Conservation (phyloP, 2,797 vertebrate genomes). For the Sebastes variabilis region DNA sequence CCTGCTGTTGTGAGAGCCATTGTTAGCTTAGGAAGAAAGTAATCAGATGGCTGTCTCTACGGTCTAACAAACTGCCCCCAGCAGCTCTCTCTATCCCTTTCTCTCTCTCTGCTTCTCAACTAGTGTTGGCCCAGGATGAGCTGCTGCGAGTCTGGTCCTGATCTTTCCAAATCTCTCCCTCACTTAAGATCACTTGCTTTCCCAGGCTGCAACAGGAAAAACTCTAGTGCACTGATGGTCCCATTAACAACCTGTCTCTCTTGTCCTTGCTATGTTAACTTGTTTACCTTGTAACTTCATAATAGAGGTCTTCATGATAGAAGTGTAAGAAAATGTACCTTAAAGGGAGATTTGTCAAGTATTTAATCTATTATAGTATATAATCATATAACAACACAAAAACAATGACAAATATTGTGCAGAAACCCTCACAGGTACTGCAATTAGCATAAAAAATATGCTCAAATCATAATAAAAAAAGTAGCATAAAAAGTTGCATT, state of each 20-base stretch:
- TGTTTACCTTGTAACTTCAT: background rate
- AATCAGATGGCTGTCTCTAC: constrained; percentile 54
- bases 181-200: background rate
- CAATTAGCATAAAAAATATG: too few species aligned
- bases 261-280: background rate
- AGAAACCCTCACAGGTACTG: too few species aligned
- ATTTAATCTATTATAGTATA: too few species aligned
- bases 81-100: constrained; percentile 6
- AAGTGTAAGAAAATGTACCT: too few species aligned
- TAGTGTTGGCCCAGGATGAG: background rate
- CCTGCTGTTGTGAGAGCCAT: constrained; percentile 44
- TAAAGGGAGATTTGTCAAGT: too few species aligned
- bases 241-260: background rate
- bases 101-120: background rate
- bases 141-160: background rate
- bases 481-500: too few species aligned
- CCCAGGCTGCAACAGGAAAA: background rate
- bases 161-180: background rate
- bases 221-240: background rate
- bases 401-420: too few species aligned
- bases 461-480: too few species aligned
- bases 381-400: too few species aligned
- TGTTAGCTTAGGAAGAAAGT: constrained; percentile 53
- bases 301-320: background rate
- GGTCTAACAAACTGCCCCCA: constrained; percentile 50